These are phyloP conservation scores for Pogonocichla stellata DNA, from an alignment of 2,113 vertebrate species.

Conservation along the genomic window DNA sequence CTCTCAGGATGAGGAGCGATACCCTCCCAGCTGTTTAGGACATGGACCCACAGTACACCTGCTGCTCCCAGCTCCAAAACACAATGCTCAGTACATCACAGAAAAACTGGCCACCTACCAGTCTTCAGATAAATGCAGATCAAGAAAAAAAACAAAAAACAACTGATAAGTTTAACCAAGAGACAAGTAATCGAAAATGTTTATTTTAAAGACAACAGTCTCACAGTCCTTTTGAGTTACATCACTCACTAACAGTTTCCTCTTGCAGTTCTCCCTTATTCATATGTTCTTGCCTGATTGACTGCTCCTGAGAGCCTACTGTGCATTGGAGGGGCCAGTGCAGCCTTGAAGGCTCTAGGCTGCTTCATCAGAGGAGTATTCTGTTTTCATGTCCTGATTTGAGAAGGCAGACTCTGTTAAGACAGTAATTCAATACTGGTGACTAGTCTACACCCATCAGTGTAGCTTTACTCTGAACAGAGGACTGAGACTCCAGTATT, in stretches of 20 bases:
- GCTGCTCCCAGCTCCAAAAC: background rate
- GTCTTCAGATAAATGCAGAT: background rate
- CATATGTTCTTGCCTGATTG: background rate
- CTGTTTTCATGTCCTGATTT: background rate
- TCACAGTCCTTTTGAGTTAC: background rate
- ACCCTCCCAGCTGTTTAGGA: background rate
- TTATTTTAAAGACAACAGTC: background rate
- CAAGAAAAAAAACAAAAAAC: background rate
- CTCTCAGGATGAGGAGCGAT: background rate
- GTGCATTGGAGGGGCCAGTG: background rate
- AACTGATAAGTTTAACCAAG: background rate
- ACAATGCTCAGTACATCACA: rapidly evolving
- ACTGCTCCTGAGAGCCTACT: background rate
- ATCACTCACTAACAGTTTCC: background rate
- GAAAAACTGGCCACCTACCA: background rate
- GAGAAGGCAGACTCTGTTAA: background rate
- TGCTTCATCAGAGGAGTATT: background rate
- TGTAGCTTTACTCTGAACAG: background rate
- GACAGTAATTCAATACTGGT: background rate
- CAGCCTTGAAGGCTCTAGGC: background rate
- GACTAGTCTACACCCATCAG: background rate
- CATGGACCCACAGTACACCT: background rate
- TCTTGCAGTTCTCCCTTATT: background rate
- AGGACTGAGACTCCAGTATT: background rate
- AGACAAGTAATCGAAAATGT: background rate